Evolutionary conservation across 1,140 invertebrate genomes (phyloP).

Genomic region (Marisa cornuarietis): DNA sequence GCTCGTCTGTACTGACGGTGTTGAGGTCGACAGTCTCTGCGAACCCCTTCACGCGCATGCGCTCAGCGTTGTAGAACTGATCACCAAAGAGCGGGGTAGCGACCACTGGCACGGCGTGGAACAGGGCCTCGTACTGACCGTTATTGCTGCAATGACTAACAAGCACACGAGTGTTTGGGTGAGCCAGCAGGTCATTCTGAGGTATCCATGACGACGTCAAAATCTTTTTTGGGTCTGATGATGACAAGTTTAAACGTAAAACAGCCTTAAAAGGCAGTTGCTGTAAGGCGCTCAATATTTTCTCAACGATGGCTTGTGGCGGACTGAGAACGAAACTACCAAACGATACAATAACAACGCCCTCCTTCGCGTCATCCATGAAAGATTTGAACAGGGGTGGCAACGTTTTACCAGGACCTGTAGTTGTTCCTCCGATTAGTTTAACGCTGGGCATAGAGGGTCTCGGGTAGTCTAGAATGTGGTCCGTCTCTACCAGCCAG

Average conservation of each 20-base stretch:
- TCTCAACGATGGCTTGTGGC: constrained; percentile 10
- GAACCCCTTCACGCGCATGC: constrained; percentile 29
- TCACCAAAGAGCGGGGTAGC: constrained; percentile 79
- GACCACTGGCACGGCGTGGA: constrained; percentile 62
- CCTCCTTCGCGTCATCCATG: constrained; percentile 33
- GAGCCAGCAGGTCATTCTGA: constrained; percentile 64
- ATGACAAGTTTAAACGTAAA: constrained; percentile 19
- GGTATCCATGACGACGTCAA: constrained; percentile 42
- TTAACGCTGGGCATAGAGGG: constrained; percentile 40
- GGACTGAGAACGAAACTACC: constrained; percentile 33
- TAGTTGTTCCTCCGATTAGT: constrained; percentile 35
- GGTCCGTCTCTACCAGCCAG: constrained; percentile 33
- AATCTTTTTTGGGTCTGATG: constrained; percentile 28
- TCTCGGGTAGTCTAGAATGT: constrained; percentile 34
- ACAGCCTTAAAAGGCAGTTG: too few relatives aligned
- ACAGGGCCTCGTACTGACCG: constrained; percentile 44
- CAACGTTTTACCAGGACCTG: constrained; percentile 22
- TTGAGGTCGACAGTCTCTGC: constrained; percentile 33
- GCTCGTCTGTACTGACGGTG: constrained; percentile 16
- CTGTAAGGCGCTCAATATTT: too few relatives aligned
- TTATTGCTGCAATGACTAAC: constrained; percentile 49
- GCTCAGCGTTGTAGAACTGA: constrained; percentile 68
- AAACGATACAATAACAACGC: constrained; percentile 40
- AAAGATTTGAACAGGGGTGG: constrained; percentile 23
- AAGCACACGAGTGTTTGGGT: constrained; percentile 66